A percentile compares a stretch with the other conserved stretches of the same genome.
These are phyloP conservation scores for Lagocephalus sceleratus DNA, from an alignment of 2,797 vertebrate genomes.

Conservation along the genomic window DNA sequence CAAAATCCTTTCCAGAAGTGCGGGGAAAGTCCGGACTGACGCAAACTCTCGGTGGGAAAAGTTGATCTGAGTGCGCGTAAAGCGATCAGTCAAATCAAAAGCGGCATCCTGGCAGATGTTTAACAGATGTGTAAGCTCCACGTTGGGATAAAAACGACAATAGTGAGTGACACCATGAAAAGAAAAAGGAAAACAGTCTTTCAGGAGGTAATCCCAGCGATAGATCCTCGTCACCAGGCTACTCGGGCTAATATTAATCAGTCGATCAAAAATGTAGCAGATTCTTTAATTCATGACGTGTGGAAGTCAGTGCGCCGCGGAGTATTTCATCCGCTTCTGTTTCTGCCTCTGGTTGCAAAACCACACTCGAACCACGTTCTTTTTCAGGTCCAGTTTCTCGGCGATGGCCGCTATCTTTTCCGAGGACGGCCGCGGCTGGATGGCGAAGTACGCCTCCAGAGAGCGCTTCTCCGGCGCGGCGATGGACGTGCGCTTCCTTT, in stretches of 20 bases:
- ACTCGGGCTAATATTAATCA: constrained; percentile 66
- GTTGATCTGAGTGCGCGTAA: constrained; percentile 34
- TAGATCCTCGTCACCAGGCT: constrained; percentile 70
- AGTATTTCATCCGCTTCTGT: constrained; percentile 95
- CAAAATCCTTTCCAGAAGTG: too few relatives aligned
- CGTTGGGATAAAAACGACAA: constrained; percentile 30
- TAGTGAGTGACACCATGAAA: constrained; percentile 41
- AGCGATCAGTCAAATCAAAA: too few relatives aligned
- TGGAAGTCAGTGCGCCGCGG: constrained; percentile 83
- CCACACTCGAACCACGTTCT: constrained; percentile 94
- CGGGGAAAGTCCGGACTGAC: constrained; percentile 47
- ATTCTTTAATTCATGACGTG: constrained; percentile 61
- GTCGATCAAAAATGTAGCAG: constrained; percentile 66
- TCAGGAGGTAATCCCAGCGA: constrained; percentile 57
- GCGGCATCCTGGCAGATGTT: constrained; percentile 27
- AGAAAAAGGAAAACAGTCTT: constrained; percentile 24
- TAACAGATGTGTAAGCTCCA: constrained; percentile 26
- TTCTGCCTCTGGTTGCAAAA: constrained; percentile 95
- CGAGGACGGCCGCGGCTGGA: constrained; percentile 90
- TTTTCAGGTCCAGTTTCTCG: constrained; percentile 92
- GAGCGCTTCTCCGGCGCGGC: constrained; percentile 93
- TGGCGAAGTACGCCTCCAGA: constrained; percentile 90
- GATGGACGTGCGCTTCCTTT: constrained; percentile 91
- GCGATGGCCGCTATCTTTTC: constrained; percentile 92
- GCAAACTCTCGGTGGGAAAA: constrained; percentile 41